Conservation (phyloP, 2,113 vertebrate genomes). For the Dolichallabes microphthalmus region DNA sequence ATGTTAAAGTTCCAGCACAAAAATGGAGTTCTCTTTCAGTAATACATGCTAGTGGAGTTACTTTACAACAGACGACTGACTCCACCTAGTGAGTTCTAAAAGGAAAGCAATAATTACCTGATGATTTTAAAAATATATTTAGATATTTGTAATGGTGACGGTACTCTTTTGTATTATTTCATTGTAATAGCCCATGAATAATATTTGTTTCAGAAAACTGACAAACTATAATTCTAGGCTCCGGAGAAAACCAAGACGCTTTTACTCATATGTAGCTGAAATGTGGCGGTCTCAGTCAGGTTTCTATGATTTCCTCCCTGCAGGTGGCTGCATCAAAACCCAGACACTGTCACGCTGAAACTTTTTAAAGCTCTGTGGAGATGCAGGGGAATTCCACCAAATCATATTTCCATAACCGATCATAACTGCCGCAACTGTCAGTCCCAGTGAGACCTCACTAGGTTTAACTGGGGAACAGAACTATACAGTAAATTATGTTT, state of each 20-base stretch:
- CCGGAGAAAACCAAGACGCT: neutral
- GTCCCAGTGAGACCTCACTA: neutral
- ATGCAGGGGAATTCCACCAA: neutral
- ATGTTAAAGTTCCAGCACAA: neutral
- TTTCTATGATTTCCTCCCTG: neutral
- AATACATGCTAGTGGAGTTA: neutral
- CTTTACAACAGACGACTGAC: constrained; percentile 8
- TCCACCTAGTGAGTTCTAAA: constrained; percentile 10
- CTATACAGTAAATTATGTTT: too few species aligned
- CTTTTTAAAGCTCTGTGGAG: neutral
- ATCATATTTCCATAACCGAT: neutral
- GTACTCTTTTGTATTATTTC: neutral
- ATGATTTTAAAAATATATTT: neutral
- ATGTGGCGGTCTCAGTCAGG: too few species aligned
- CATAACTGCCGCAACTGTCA: neutral
- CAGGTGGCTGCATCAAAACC: neutral
- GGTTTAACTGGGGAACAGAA: neutral
- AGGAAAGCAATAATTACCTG: neutral
- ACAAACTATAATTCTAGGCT: neutral
- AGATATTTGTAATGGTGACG: neutral
- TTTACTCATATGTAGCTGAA: neutral
- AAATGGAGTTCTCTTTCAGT: too few species aligned
- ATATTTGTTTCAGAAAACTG: neutral
- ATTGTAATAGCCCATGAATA: neutral
- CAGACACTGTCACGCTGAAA: neutral